These are phyloP conservation scores for Hecatera dysodea DNA, from an alignment of 2,888 invertebrate genomes.

Conservation along the genomic window DNA sequence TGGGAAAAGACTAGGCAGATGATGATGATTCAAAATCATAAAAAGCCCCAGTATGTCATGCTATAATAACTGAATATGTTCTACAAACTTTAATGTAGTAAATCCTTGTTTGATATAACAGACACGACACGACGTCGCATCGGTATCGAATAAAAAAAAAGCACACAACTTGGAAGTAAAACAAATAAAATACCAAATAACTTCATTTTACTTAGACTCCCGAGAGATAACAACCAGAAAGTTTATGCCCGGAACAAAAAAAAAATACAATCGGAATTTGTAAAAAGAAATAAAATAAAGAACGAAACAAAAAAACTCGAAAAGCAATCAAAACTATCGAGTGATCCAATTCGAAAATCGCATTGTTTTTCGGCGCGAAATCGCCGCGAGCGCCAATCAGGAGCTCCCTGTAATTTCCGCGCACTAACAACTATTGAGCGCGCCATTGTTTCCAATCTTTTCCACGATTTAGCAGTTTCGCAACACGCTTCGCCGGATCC, in stretches of 20 bases:
- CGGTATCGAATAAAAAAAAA: neutral
- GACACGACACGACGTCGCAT: neutral
- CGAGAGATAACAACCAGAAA: neutral
- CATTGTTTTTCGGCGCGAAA: slow-evolving; percentile 76
- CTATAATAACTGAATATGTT: too few species aligned
- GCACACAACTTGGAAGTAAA: slow-evolving; percentile 5
- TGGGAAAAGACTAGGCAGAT: too few species aligned
- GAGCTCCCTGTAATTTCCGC: slow-evolving; percentile 78
- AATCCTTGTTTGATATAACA: slow-evolving; percentile 21
- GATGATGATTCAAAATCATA: too few species aligned
- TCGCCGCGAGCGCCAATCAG: slow-evolving; percentile 73
- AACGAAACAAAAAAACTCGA: slow-evolving; percentile 73
- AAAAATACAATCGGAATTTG: slow-evolving; percentile 57
- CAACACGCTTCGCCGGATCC: slow-evolving; percentile 67
- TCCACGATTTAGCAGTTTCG: slow-evolving; percentile 70
- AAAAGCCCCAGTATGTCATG: too few species aligned
- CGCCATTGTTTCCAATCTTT: slow-evolving; percentile 76
- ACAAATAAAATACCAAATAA: slow-evolving; percentile 1
- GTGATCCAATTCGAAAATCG: slow-evolving; percentile 80
- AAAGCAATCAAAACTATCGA: slow-evolving; percentile 86
- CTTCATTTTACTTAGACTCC: neutral
- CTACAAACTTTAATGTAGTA: too few species aligned
- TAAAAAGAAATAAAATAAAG: slow-evolving; percentile 59
- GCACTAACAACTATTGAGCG: slow-evolving; percentile 79
- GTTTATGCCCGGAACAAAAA: slow-evolving; percentile 33